Conservation (phyloP, 1,140 invertebrate genomes). For the Drosophila guanche region DNA sequence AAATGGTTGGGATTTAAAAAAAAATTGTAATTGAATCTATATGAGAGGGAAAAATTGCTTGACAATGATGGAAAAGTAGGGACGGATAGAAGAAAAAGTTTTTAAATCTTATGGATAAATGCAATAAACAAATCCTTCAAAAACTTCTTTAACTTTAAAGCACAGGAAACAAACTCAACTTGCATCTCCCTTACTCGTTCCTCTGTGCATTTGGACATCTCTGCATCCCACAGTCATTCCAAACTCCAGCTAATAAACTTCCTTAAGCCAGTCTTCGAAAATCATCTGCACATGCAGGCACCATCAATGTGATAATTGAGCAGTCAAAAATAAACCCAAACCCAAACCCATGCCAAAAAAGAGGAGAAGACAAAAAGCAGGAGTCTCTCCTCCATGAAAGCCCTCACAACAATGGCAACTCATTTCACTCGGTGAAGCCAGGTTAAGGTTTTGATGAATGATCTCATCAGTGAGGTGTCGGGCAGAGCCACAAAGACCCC, state of each 20-base stretch:
- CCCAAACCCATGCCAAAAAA: slow-evolving; percentile 43
- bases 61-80: no score
- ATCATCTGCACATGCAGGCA: slow-evolving; percentile 1
- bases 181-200: slow-evolving; percentile 4
- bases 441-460: slow-evolving; percentile 78
- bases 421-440: slow-evolving; percentile 61
- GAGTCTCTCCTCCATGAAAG: slow-evolving; percentile 26
- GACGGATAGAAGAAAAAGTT: no score
- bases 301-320: slow-evolving; percentile 67
- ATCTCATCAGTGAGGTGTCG: slow-evolving; percentile 83
- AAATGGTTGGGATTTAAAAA: slow-evolving; percentile 4
- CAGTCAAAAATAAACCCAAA: slow-evolving; percentile 63
- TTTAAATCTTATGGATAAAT: no score
- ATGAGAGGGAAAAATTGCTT: no score
- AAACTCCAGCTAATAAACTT: slow-evolving; percentile 10
- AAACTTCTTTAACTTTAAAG: not conserved
- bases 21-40: not conserved
- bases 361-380: slow-evolving; percentile 8
- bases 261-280: slow-evolving; percentile 15
- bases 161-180: not conserved
- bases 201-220: not conserved
- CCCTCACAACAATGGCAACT: slow-evolving; percentile 75
- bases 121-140: no score
- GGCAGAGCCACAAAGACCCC: slow-evolving; percentile 64
- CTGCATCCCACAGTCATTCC: slow-evolving; percentile 1